These are phyloP conservation scores for Rhyzopertha dominica DNA, from an alignment of 1,140 invertebrate genomes.

Conservation along the genomic window DNA sequence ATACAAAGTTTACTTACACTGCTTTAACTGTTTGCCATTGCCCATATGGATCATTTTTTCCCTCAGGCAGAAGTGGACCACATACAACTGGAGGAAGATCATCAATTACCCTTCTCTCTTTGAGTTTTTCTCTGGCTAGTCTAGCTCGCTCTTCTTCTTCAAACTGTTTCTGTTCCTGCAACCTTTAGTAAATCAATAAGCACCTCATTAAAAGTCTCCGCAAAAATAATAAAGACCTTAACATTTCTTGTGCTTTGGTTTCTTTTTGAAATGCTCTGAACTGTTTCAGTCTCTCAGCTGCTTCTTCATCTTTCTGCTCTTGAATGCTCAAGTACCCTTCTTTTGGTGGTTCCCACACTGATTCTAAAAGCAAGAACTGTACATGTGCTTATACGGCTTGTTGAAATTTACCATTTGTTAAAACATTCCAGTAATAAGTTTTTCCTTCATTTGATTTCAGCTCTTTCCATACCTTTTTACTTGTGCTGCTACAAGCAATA, in stretches of 20 bases:
- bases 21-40: slow-evolving; percentile 56
- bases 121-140: slow-evolving; percentile 38
- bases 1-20: no score
- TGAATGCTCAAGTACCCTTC: slow-evolving; percentile 59
- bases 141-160: slow-evolving; percentile 45
- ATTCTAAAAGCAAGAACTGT: slow-evolving; percentile 47
- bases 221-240: slow-evolving; percentile 20
- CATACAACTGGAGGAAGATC: slow-evolving; percentile 36
- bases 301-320: slow-evolving; percentile 53
- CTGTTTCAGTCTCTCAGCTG: slow-evolving; percentile 45
- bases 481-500: slow-evolving; percentile 26
- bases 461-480: slow-evolving; percentile 62
- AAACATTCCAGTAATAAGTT: slow-evolving; percentile 75
- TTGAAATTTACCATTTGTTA: slow-evolving; percentile 62
- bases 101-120: slow-evolving; percentile 32
- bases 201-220: no score
- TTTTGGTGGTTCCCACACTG: slow-evolving; percentile 58
- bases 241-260: slow-evolving; percentile 40
- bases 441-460: slow-evolving; percentile 64
- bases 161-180: slow-evolving; percentile 44
- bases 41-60: slow-evolving; percentile 58
- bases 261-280: slow-evolving; percentile 52
- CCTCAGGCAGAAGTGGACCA: slow-evolving; percentile 47
- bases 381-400: slow-evolving; percentile 15
- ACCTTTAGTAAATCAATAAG: slow-evolving; percentile 13